phyloP scores from a whole-genome alignment of 1,140 invertebrate genomes.

The Orchesella cincta region DNA sequence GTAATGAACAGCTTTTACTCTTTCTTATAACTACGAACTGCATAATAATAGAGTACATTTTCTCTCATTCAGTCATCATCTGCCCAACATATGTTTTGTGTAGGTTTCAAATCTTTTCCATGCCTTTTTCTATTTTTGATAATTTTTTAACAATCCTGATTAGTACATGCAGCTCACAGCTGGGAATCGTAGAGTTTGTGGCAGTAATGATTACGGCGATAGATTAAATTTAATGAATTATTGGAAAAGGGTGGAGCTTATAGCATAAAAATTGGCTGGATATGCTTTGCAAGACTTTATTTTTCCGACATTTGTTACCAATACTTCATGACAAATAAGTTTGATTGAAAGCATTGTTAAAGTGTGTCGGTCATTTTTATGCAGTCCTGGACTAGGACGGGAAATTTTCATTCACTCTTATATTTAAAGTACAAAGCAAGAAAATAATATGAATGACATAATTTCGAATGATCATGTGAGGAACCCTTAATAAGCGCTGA shows the following conservation, averaged over 20 bases:
- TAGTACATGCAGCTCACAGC: background rate
- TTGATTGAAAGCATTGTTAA: too few species aligned
- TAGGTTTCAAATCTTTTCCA: background rate
- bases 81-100: conserved; percentile 10
- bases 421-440: background rate
- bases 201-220: background rate
- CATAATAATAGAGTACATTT: too few species aligned
- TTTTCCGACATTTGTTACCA: too few species aligned
- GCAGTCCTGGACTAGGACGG: too few species aligned
- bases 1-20: too few species aligned
- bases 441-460: background rate
- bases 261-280: background rate
- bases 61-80: background rate
- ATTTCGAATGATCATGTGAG: background rate
- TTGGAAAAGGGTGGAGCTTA: background rate
- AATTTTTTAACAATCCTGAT: background rate
- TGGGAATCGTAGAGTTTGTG: background rate
- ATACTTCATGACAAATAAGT: too few species aligned
- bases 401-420: background rate
- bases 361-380: too few species aligned
- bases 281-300: too few species aligned
- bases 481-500: background rate
- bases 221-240: too few species aligned
- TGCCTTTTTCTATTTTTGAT: background rate
- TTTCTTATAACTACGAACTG: too few species aligned